Conservation (phyloP, 2,113 vertebrate species). For the Cynocephalus volans region DNA sequence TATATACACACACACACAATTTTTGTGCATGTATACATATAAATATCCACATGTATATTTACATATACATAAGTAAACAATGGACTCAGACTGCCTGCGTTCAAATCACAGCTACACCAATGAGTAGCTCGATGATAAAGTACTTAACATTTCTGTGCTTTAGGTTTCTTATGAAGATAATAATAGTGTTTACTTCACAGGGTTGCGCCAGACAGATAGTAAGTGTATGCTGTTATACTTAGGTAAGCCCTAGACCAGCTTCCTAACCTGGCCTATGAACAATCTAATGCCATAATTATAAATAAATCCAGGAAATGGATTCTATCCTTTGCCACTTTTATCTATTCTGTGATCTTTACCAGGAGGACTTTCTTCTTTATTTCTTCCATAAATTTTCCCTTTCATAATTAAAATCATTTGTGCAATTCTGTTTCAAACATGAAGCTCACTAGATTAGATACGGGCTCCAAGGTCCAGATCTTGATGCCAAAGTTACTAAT, state of each 20-base stretch:
- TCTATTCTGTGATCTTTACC: not conserved
- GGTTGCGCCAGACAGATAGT: not conserved
- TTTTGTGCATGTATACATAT: not conserved
- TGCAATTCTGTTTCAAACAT: conserved; percentile 52
- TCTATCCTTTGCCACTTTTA: conserved; percentile 27
- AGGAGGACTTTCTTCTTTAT: conserved; percentile 3
- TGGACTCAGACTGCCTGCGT: not conserved
- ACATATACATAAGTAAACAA: not conserved
- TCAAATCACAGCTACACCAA: not conserved
- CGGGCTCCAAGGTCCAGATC: not conserved
- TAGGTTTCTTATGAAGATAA: conserved; percentile 30
- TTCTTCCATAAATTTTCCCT: conserved; percentile 12
- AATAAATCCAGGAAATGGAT: not conserved
- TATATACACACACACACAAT: not conserved
- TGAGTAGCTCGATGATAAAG: not conserved
- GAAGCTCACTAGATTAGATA: conserved; percentile 48
- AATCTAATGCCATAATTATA: conserved; percentile 37
- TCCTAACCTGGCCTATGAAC: not conserved
- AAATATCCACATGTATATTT: not conserved
- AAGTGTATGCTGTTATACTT: conserved; percentile 17
- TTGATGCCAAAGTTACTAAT: conserved; percentile 31
- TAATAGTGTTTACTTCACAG: not conserved
- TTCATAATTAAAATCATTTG: conserved; percentile 63
- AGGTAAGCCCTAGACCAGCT: conserved; percentile 12
- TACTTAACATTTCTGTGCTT: not conserved